These are phyloP conservation scores for Uloborus diversus DNA, from an alignment of 1,140 invertebrate genomes.

Conservation along the genomic window DNA sequence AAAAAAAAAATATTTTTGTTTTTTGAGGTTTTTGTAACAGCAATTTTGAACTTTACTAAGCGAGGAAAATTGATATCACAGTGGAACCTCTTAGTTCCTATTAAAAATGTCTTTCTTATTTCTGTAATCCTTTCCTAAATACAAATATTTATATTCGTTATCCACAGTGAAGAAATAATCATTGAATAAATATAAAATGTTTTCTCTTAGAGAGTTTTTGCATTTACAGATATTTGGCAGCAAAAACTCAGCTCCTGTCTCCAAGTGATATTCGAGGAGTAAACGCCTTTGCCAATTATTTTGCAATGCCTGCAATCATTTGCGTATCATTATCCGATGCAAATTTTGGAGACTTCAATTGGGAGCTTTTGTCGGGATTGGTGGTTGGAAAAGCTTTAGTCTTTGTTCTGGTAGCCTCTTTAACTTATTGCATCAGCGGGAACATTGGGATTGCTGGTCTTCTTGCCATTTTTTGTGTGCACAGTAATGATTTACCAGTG, in stretches of 20 bases:
- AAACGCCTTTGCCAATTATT: not conserved
- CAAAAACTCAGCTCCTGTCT: conserved; percentile 9
- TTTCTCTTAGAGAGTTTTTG: too few relatives aligned
- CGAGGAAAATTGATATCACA: too few relatives aligned
- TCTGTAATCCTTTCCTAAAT: too few relatives aligned
- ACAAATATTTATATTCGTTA: too few relatives aligned
- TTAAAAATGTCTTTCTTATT: too few relatives aligned
- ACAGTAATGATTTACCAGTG: conserved; percentile 37
- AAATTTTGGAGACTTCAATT: conserved; percentile 2
- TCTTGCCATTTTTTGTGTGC: conserved; percentile 15
- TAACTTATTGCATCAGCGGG: not conserved
- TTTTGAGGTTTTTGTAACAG: too few relatives aligned
- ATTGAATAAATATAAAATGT: too few relatives aligned
- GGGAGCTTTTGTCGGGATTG: conserved; percentile 10
- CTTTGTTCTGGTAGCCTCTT: not conserved
- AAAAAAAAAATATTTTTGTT: too few relatives aligned
- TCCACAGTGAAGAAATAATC: too few relatives aligned
- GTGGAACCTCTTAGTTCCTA: too few relatives aligned
- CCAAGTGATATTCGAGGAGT: conserved; percentile 9
- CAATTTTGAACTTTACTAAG: too few relatives aligned
- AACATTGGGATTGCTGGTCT: conserved; percentile 11
- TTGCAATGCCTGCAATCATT: conserved; percentile 34
- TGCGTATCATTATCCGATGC: conserved; percentile 18
- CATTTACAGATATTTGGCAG: conserved; percentile 17
- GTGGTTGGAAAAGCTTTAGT: conserved; percentile 17